These are phyloP conservation scores for Acropora yongei DNA, from an alignment of 64 coral and sea anemone genomes.

Conservation along the genomic window DNA sequence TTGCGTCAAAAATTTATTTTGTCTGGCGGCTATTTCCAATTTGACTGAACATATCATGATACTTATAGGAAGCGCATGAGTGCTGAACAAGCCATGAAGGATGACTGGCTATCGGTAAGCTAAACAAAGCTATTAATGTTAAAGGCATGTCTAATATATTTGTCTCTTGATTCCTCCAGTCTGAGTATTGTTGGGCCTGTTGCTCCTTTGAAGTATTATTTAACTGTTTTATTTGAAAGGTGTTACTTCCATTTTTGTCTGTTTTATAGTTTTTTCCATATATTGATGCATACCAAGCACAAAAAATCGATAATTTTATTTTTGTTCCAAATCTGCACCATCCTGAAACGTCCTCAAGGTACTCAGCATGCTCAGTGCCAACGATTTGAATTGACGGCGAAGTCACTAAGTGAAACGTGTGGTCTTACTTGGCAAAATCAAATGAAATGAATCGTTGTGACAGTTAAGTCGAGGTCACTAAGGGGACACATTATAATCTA, in stretches of 20 bases:
- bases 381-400: background rate
- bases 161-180: no score
- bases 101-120: constrained; percentile 44
- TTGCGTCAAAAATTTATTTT: no score
- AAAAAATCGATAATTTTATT: no score
- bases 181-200: background rate
- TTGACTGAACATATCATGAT: no score
- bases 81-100: constrained; percentile 8
- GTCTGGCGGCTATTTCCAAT: background rate
- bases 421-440: background rate
- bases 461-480: no score
- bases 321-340: no score
- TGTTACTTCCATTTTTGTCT: background rate
- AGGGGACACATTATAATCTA: no score
- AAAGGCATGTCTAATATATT: no score
- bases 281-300: no score
- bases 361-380: no score
- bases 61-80: constrained; percentile 34
- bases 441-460: no score
- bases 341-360: no score
- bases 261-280: background rate
- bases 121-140: background rate
- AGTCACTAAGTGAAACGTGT: background rate
- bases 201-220: background rate
- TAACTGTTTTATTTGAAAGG: background rate